Evolutionary conservation across 2,113 vertebrate genomes (phyloP), one percentile per base, ranked within the genome.

Genomic region (Choloepus hoffmanni): DNA sequence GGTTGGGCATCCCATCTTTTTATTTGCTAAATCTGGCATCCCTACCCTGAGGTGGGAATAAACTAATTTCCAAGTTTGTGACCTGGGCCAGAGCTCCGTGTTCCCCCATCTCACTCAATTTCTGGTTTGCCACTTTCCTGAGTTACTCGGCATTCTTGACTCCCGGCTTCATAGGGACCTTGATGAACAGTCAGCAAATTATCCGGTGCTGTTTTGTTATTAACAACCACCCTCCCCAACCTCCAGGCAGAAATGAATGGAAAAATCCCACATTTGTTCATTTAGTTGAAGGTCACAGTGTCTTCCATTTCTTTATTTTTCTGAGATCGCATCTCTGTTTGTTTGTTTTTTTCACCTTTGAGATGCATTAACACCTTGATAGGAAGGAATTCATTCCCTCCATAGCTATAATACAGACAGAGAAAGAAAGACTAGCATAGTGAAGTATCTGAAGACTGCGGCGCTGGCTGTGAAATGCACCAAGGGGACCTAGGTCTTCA

Each of bases 271-370:
- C 50, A 30, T 65, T 67, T 76, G 76, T 77, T 96, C 85, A 45
- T 65, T 85, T 76, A 48, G 68, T 62, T 82, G 62, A 91, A 92
- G 83, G 93, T 95, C 74, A 72, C 63, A 30, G 53, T 65, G 78
- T 53, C 86, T 91, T 65, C 73, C 5, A 7, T 82, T 95, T 95
- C 84, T 94, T 96, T 74, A 79, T 92, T 89, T 88, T 93, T 93
- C 92, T 96, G 65, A 96, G 83, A 79, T 50, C 16, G 30, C 65
- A 73, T 74, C 73, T 89, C 33, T 65, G 36, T 36, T 36, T 36
- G 36, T 36, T 36, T 2, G 36, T 55, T 85, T 73, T 74, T 45
- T 92, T 21, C 48, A 5, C 45, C 60, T 79, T 81, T 89, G 93
- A 65, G 95, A 89, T 89, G 90, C 79, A 92, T 92, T 88, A 92